phyloP scores from a whole-genome alignment of 1,140 invertebrate species.

The Penaeus indicus region DNA sequence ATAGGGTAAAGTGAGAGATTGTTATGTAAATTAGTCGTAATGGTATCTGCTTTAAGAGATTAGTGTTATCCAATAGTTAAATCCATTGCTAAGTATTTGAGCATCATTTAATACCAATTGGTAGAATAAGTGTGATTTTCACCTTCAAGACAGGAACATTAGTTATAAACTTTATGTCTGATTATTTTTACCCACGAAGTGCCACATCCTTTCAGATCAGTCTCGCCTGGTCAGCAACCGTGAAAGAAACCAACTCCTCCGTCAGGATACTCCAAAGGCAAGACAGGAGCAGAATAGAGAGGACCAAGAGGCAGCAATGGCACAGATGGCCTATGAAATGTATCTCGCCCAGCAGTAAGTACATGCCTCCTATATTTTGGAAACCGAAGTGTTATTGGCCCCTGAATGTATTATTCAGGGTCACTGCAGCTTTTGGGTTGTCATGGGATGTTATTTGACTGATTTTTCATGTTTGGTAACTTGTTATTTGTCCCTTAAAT shows the following conservation, averaged over 20 bases:
- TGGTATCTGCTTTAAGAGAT: neutral
- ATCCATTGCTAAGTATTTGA: too few species aligned
- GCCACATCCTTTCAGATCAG: conserved; percentile 74
- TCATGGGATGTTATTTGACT: too few species aligned
- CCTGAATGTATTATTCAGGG: too few species aligned
- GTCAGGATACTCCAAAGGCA: conserved; percentile 89
- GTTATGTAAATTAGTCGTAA: neutral
- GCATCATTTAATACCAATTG: too few species aligned
- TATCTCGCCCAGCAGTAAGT: conserved; percentile 77
- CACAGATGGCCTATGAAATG: conserved; percentile 76
- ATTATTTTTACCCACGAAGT: too few species aligned
- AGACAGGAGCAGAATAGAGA: conserved; percentile 85
- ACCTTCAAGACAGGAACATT: too few species aligned
- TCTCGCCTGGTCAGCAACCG: conserved; percentile 79
- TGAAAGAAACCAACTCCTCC: conserved; percentile 86
- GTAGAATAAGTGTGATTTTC: too few species aligned
- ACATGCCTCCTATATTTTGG: neutral
- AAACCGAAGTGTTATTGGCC: too few species aligned
- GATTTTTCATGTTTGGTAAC: too few species aligned
- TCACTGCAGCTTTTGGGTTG: too few species aligned
- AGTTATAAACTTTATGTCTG: too few species aligned
- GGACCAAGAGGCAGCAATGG: conserved; percentile 76
- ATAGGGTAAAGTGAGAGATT: neutral
- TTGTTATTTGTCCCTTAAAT: too few species aligned
- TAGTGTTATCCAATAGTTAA: neutral